Conservation (phyloP, 2,797 vertebrate species). For the Microhierax caerulescens region DNA sequence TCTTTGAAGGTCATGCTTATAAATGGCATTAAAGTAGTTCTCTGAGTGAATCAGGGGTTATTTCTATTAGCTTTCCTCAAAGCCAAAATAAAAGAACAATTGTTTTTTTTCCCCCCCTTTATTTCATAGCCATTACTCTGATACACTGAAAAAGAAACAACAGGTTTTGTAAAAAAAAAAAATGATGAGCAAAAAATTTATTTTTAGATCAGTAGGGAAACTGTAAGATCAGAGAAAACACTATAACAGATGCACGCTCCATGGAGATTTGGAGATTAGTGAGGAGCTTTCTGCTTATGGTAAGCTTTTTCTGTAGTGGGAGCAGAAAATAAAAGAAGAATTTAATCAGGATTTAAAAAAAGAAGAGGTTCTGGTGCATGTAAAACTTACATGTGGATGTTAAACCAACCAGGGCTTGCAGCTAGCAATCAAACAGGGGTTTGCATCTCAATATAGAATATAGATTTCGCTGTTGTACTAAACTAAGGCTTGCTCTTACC, state of each 20-base stretch:
- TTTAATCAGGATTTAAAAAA: not conserved
- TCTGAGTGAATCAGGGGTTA: not conserved
- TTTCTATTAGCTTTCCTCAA: conserved; percentile 22
- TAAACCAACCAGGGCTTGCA: not conserved
- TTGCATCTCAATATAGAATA: not conserved
- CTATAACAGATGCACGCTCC: not conserved
- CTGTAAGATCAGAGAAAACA: not conserved
- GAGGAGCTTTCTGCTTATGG: not conserved
- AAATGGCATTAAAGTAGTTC: conserved; percentile 20
- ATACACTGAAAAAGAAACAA: conserved; percentile 15
- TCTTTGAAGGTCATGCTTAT: conserved; percentile 4
- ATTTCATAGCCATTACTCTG: not conserved
- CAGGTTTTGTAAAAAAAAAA: not conserved
- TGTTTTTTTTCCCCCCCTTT: not conserved
- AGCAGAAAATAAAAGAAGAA: conserved; percentile 1
- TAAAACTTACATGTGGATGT: not conserved
- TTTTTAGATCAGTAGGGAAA: conserved; percentile 30
- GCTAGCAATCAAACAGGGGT: not conserved
- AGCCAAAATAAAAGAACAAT: not conserved
- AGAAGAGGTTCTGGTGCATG: not conserved
- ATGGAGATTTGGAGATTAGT: conserved; percentile 32
- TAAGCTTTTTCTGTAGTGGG: not conserved
- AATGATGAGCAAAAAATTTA: not conserved
- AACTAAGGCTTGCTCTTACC: not conserved
- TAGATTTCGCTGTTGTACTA: not conserved